These are phyloP conservation scores for Lithophane leautieri DNA, from an alignment of 2,888 invertebrate genomes.

Conservation along the genomic window DNA sequence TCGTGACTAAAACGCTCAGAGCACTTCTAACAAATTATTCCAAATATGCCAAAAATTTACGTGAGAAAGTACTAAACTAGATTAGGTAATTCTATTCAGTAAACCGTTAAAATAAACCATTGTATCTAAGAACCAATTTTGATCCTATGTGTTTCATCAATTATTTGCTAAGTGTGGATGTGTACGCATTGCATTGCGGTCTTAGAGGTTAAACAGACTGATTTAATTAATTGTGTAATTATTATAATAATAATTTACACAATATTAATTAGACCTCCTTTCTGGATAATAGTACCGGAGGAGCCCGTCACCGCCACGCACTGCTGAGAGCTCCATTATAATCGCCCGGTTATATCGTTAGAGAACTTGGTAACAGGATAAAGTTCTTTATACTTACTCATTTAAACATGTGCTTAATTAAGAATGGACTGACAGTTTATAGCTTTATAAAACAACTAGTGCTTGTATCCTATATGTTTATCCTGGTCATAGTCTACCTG, in stretches of 20 bases:
- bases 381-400: slow-evolving; percentile 1
- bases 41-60: background rate
- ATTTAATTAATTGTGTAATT: background rate
- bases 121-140: no score
- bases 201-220: background rate
- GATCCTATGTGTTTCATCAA: background rate
- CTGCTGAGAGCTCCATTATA: slow-evolving; percentile 8
- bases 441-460: background rate
- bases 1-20: background rate
- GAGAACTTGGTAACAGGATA: slow-evolving; percentile 8
- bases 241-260: slow-evolving; percentile 11
- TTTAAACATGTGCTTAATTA: slow-evolving; percentile 23
- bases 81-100: background rate
- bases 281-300: slow-evolving; percentile 25
- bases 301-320: slow-evolving; percentile 46
- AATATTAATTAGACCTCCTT: slow-evolving; percentile 36
- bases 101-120: background rate
- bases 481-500: no score
- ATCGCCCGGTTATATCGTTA: slow-evolving; percentile 15
- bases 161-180: background rate
- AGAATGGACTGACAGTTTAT: background rate
- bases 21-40: background rate
- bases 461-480: no score
- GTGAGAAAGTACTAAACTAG: no score
- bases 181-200: background rate